Evolutionary conservation across 2,113 vertebrate genomes (phyloP).

Genomic region (Lates calcarifer): DNA sequence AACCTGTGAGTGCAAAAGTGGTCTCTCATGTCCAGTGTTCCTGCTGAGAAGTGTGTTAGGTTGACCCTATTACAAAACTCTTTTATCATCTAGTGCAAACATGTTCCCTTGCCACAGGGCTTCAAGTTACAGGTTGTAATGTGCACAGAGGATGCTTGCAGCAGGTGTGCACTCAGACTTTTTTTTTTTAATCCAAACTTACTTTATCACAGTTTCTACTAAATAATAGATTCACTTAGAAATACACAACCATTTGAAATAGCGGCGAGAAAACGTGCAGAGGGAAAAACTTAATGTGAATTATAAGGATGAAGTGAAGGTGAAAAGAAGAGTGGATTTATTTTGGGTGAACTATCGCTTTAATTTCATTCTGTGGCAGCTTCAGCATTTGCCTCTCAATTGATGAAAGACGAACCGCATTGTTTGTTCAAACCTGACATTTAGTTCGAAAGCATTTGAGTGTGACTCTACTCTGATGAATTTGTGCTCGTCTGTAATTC

Average conservation of each 20-base stretch:
- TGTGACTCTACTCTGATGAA: constrained; percentile 76
- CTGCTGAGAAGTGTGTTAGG: constrained; percentile 35
- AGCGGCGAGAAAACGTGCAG: constrained; percentile 3
- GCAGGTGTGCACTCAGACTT: constrained; percentile 45
- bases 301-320: constrained; percentile 55
- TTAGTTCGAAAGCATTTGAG: constrained; percentile 77
- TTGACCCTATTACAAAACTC: constrained; percentile 56
- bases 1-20: constrained; percentile 15
- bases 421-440: constrained; percentile 81
- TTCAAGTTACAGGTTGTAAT: constrained; percentile 45
- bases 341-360: constrained; percentile 70
- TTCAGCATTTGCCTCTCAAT: constrained; percentile 77
- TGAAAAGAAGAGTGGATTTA: constrained; percentile 55
- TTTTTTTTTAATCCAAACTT: constrained; percentile 18
- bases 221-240: constrained; percentile 31
- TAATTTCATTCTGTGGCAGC: constrained; percentile 73
- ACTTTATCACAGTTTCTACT: constrained; percentile 27
- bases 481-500: constrained; percentile 71
- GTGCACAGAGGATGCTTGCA: constrained; percentile 30
- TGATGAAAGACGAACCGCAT: constrained; percentile 72
- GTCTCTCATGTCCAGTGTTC: constrained; percentile 32
- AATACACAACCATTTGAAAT: constrained; percentile 29
- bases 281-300: constrained; percentile 29
- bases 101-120: constrained; percentile 36
- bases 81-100: constrained; percentile 59